These are phyloP conservation scores for Pachliopta kotzebuea DNA, from an alignment of 2,888 invertebrate species.

Conservation along the genomic window DNA sequence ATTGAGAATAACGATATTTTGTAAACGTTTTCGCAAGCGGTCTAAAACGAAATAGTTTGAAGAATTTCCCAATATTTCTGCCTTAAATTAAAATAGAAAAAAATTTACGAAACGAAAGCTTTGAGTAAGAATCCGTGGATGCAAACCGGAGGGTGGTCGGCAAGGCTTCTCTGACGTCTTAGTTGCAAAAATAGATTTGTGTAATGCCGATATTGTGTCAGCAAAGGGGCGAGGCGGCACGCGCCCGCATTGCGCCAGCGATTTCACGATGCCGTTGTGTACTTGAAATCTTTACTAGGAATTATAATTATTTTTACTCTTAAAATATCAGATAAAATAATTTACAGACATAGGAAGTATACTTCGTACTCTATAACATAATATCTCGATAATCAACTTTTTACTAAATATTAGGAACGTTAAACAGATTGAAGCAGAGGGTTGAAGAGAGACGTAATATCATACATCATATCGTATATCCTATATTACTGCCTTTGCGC, in stretches of 20 bases:
- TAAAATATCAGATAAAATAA: neutral
- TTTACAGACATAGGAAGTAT: too few relatives aligned
- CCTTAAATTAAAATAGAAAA: neutral
- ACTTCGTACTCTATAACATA: too few relatives aligned
- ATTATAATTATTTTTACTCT: neutral
- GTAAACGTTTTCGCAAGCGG: neutral
- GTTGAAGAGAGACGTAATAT: too few relatives aligned
- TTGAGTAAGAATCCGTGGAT: neutral
- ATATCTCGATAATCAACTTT: too few relatives aligned
- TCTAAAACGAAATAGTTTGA: neutral
- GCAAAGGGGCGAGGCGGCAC: constrained; percentile 11
- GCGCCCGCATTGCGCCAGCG: constrained; percentile 23
- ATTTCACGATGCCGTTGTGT: neutral
- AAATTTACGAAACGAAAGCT: neutral
- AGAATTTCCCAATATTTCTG: neutral
- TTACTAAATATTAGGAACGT: too few relatives aligned
- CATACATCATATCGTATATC: too few relatives aligned
- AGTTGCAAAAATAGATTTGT: constrained; percentile 25
- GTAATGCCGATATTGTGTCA: constrained; percentile 14
- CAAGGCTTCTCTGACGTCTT: constrained; percentile 25
- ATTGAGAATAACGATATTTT: neutral
- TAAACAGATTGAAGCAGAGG: too few relatives aligned
- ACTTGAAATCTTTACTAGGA: constrained; percentile 1
- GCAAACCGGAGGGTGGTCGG: neutral
- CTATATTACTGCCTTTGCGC: too few relatives aligned